A percentile compares a stretch with the other conserved stretches of the same genome.
phyloP scores from a whole-genome alignment of 2,797 vertebrate species.

The Acropternis orthonyx region DNA sequence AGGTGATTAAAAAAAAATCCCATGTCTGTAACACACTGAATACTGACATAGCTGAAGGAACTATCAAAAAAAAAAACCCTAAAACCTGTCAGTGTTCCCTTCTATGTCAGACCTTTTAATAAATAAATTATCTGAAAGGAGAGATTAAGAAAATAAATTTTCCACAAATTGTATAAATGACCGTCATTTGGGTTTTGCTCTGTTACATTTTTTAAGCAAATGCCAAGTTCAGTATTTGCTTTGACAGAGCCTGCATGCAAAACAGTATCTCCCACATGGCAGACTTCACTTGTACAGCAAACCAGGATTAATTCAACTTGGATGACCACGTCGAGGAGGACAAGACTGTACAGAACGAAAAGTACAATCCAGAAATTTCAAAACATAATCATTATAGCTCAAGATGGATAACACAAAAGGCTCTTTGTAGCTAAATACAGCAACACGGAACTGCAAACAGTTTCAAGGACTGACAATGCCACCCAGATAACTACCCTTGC shows the following conservation, averaged over 20 bases:
- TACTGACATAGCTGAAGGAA: background rate
- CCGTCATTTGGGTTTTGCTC: background rate
- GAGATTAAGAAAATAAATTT: slow-evolving; percentile 33
- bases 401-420: background rate
- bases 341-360: background rate
- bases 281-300: background rate
- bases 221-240: slow-evolving; percentile 49
- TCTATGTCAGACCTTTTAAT: background rate
- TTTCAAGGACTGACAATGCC: background rate
- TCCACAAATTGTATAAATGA: slow-evolving; percentile 17
- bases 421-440: background rate
- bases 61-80: background rate
- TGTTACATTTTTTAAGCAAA: slow-evolving; percentile 30
- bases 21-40: background rate
- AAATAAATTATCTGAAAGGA: slow-evolving; percentile 8
- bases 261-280: background rate
- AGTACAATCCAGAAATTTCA: background rate
- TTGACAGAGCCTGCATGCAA: background rate
- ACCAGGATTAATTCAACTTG: slow-evolving; percentile 9
- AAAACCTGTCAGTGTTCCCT: background rate
- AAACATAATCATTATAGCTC: background rate
- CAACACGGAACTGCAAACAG: background rate
- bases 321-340: background rate
- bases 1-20: background rate
- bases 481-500: background rate